Conservation (phyloP, 2,888 invertebrate species). For the Ypsolopha scabrella region DNA sequence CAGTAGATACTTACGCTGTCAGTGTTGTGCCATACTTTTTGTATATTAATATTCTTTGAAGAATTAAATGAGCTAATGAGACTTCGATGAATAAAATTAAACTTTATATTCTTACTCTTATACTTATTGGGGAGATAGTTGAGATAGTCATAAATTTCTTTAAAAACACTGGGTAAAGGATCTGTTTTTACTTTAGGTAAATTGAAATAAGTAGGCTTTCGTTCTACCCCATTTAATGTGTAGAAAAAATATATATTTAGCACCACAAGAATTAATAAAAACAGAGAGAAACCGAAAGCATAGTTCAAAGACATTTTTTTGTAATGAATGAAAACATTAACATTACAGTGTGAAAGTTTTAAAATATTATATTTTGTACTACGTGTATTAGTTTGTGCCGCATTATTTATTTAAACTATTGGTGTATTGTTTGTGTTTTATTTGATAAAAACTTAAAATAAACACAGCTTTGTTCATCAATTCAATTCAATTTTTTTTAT, state of each 20-base stretch:
- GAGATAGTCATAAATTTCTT: constrained; percentile 48
- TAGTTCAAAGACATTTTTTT: constrained; percentile 49
- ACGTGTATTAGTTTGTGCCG: too few relatives aligned
- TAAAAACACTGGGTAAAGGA: constrained; percentile 30
- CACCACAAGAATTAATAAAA: constrained; percentile 46
- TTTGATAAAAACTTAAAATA: too few relatives aligned
- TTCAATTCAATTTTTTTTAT: too few relatives aligned
- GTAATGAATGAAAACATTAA: too few relatives aligned
- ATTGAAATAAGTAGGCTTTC: constrained; percentile 25
- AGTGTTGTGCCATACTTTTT: constrained; percentile 34
- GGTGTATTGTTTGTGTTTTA: background rate
- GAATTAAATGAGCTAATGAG: constrained; percentile 47
- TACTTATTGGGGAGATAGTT: constrained; percentile 49
- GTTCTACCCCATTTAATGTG: constrained; percentile 35
- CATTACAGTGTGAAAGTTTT: too few relatives aligned
- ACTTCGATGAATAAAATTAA: constrained; percentile 28
- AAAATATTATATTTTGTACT: too few relatives aligned
- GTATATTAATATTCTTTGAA: constrained; percentile 24
- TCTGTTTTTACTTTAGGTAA: constrained; percentile 36
- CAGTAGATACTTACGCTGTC: constrained; percentile 35
- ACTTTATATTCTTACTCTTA: constrained; percentile 42
- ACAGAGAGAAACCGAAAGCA: constrained; percentile 54
- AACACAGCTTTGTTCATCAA: too few relatives aligned
- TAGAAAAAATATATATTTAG: constrained; percentile 60
- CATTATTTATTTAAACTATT: background rate